Conservation (phyloP, 2,888 invertebrate species). For the Arge pagana region DNA sequence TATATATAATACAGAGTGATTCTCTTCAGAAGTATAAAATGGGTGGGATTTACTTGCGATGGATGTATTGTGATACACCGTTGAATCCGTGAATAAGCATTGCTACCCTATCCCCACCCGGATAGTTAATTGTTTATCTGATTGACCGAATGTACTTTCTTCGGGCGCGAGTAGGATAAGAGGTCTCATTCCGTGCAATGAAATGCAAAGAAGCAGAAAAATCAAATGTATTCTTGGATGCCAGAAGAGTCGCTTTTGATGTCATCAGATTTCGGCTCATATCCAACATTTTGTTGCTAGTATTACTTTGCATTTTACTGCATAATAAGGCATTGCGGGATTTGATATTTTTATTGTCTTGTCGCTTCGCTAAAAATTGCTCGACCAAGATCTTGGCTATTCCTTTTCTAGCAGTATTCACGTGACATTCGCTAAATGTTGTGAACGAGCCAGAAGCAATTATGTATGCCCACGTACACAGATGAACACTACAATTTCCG, state of each 20-base stretch:
- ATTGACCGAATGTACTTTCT: neutral
- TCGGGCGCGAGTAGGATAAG: neutral
- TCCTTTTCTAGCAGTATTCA: neutral
- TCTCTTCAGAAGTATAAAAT: too few species aligned
- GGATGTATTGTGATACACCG: too few species aligned
- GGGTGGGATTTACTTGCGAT: too few species aligned
- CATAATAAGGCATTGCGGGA: neutral
- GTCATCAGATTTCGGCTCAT: neutral
- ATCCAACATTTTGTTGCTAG: neutral
- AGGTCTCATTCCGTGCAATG: neutral
- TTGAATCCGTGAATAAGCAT: too few species aligned
- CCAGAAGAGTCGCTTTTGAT: neutral
- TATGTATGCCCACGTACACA: constrained; percentile 4
- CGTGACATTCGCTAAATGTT: neutral
- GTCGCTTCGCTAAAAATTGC: neutral
- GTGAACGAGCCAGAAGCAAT: neutral
- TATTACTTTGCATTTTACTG: neutral
- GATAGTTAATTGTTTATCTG: too few species aligned
- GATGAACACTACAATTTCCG: constrained; percentile 1
- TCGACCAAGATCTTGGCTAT: neutral
- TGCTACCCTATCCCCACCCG: too few species aligned
- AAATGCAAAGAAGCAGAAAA: constrained; percentile 2
- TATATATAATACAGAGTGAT: too few species aligned
- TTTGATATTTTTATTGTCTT: neutral
- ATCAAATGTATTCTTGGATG: neutral